Evolutionary conservation across 2,888 invertebrate species (phyloP).

Genomic region (Hydriomena furcata): DNA sequence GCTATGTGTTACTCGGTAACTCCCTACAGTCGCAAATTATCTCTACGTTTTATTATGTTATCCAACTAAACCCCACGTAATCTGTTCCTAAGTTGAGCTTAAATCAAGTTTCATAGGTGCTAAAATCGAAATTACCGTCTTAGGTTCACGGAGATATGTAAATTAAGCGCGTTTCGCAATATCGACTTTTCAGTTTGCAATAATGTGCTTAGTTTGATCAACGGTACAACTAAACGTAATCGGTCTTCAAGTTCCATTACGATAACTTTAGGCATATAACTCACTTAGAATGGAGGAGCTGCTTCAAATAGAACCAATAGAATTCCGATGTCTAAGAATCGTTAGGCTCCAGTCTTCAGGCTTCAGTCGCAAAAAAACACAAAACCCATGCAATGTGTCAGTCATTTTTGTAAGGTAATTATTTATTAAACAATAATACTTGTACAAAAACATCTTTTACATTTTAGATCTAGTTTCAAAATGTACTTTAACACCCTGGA

Average conservation of each 20-base stretch:
- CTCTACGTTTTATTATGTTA: conserved; percentile 36
- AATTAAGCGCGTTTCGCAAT: conserved; percentile 33
- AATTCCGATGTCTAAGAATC: too few relatives aligned
- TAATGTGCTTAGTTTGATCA: conserved; percentile 35
- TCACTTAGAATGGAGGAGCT: too few relatives aligned
- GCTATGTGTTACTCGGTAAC: conserved; percentile 34
- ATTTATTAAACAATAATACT: too few relatives aligned
- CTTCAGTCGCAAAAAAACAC: too few relatives aligned
- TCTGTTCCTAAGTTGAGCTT: conserved; percentile 35
- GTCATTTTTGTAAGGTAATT: too few relatives aligned
- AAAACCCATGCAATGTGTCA: too few relatives aligned
- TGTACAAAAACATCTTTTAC: too few relatives aligned
- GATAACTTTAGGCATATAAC: not conserved
- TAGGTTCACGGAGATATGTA: conserved; percentile 37
- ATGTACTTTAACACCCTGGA: too few relatives aligned
- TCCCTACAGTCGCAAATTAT: conserved; percentile 26
- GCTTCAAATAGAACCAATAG: too few relatives aligned
- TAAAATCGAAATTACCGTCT: conserved; percentile 39
- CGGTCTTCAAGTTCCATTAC: not conserved
- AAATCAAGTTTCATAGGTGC: conserved; percentile 40
- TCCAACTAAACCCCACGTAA: conserved; percentile 34
- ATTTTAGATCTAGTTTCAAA: too few relatives aligned
- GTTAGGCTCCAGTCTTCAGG: too few relatives aligned
- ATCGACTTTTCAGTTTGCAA: conserved; percentile 32
- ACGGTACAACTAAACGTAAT: conserved; percentile 9